Percentiles rank a stretch among this genome's conserved stretches.
These are phyloP conservation scores for Limosa lapponica DNA, from an alignment of 2,797 vertebrate species.

Conservation along the genomic window DNA sequence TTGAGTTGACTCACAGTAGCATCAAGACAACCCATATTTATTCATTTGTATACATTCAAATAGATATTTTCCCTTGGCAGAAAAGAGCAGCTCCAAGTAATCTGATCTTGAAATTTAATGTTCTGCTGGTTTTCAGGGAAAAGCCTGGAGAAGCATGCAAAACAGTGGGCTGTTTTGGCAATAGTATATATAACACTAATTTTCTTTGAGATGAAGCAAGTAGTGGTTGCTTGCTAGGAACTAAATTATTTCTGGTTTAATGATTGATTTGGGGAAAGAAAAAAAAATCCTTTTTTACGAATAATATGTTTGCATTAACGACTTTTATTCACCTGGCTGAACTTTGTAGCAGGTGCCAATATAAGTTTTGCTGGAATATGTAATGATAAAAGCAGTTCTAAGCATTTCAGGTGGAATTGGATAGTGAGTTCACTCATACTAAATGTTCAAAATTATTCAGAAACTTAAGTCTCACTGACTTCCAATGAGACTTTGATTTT, in stretches of 20 bases:
- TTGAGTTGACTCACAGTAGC: constrained; percentile 4
- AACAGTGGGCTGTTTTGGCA: constrained; percentile 22
- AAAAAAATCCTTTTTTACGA: constrained; percentile 43
- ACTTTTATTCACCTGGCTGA: constrained; percentile 63
- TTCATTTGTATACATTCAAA: constrained; percentile 55
- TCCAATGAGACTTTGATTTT: background rate
- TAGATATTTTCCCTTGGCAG: constrained; percentile 30
- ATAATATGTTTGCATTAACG: constrained; percentile 62
- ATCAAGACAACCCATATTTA: constrained; percentile 30
- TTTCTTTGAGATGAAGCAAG: constrained; percentile 44
- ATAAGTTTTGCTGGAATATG: constrained; percentile 59
- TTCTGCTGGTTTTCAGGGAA: constrained; percentile 60
- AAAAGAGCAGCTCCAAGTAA: constrained; percentile 55
- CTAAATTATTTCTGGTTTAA: constrained; percentile 53
- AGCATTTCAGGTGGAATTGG: background rate
- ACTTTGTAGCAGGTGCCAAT: constrained; percentile 63
- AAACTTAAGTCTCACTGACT: background rate
- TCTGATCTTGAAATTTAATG: constrained; percentile 57
- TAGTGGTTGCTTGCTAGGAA: constrained; percentile 10
- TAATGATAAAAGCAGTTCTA: constrained; percentile 45
- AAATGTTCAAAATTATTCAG: background rate
- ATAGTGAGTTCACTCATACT: background rate
- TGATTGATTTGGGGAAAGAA: constrained; percentile 43
- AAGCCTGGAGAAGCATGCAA: background rate
- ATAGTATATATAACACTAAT: background rate